Evolutionary conservation across 1,140 invertebrate genomes (phyloP), one percentile per base, ranked within the genome.

Genomic region (Drosophila jambulina): DNA sequence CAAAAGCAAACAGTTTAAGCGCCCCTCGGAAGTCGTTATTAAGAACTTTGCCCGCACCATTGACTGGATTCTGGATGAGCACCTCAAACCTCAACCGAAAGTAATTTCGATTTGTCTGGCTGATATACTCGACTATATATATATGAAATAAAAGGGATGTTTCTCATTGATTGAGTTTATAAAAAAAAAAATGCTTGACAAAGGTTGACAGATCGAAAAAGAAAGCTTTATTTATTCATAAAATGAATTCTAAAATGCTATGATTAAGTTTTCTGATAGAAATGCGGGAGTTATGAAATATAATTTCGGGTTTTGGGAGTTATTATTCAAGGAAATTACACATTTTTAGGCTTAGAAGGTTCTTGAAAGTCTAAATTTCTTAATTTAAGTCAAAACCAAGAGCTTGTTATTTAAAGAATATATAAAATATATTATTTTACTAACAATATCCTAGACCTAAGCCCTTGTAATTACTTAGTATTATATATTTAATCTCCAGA

Each of bases 1-100:
- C 84, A 85, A 84, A 65, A 57, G 86, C 78, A 88, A 88, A 88
- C 85, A 88, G 85, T 88, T 88, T 90, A 88, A 75, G 81, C 78
- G 63, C 70, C 85, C 85, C 83, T 80, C 84, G 83, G 54, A 46
- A 74, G 70, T 64, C 48, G 75, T 77, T 77, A 69, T 78, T 77
- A 77, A 57, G 64, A 78, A 62, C 29, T 45, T 48, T 32, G 40
- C 19, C 53, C 43, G 78, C 62, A 69, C 69, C 61, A 81, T 78
- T 71, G 71, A 53, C 21, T 5, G 21, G 43, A 42, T 38, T 34
- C 27, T 27, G 62, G 27, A 40, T 54, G 29, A 19, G 21, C 32
- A 42, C n/a, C 70, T 68, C 56, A 48, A 19, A 40, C 17, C 23
- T 48, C 4, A 48, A 5, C 57, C 19, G 3, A 45, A 78, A 42